phyloP scores from a whole-genome alignment of 2,888 invertebrate species.

The Molanna angustata region DNA sequence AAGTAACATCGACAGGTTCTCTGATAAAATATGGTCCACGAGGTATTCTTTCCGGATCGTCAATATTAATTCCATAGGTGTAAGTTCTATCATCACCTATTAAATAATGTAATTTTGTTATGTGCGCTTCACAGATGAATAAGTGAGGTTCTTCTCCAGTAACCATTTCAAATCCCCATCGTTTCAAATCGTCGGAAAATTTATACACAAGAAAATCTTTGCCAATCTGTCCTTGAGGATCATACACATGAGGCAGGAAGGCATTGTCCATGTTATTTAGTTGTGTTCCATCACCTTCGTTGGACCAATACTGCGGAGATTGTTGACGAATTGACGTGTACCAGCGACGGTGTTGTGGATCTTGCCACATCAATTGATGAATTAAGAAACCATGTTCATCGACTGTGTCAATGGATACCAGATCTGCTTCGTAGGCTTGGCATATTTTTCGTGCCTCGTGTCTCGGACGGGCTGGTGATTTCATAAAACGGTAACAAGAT shows the following conservation, averaged over 20 bases:
- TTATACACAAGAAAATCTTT: conserved; percentile 79
- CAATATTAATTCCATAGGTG: conserved; percentile 81
- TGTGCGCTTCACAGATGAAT: conserved; percentile 86
- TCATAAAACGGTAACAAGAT: conserved; percentile 86
- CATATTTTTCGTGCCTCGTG: conserved; percentile 83
- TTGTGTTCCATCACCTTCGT: conserved; percentile 79
- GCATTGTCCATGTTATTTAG: conserved; percentile 78
- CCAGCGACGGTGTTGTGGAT: conserved; percentile 85
- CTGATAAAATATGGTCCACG: conserved; percentile 85
- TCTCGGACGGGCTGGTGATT: conserved; percentile 77
- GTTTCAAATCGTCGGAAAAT: conserved; percentile 66
- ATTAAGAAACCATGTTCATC: conserved; percentile 88
- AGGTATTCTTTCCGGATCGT: conserved; percentile 77
- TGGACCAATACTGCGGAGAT: conserved; percentile 74
- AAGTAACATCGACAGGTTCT: conserved; percentile 80
- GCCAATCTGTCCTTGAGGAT: conserved; percentile 45
- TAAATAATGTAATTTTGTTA: conserved; percentile 67
- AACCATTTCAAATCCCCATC: conserved; percentile 83
- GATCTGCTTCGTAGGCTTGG: conserved; percentile 76
- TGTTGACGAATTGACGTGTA: conserved; percentile 79
- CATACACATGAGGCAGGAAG: conserved; percentile 65
- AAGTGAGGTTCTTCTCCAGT: conserved; percentile 72
- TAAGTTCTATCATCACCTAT: conserved; percentile 74
- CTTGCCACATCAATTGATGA: conserved; percentile 74
- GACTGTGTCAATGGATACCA: conserved; percentile 73